phyloP scores from a whole-genome alignment of 2,797 vertebrate species.

The Typhlichthys subterraneus region DNA sequence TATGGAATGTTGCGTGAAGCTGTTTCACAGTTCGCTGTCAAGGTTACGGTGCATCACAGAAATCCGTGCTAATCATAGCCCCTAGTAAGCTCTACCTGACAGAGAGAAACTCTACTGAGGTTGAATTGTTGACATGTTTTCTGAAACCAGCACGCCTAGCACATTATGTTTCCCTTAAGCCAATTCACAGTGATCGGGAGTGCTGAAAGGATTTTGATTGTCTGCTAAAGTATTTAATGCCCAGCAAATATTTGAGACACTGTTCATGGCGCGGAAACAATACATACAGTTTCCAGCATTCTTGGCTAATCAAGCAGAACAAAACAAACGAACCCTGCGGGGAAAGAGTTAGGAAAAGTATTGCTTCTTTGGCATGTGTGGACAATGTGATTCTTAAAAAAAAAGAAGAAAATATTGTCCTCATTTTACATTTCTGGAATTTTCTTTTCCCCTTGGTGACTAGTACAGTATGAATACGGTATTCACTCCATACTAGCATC shows the following conservation, averaged over 20 bases:
- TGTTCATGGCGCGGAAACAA: slow-evolving; percentile 77
- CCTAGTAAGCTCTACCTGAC: slow-evolving; percentile 78
- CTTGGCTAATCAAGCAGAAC: slow-evolving; percentile 77
- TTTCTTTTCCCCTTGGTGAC: slow-evolving; percentile 19
- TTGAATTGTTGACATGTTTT: slow-evolving; percentile 77
- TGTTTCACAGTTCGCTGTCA: slow-evolving; percentile 76
- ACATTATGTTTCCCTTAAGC: slow-evolving; percentile 72
- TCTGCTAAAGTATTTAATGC: slow-evolving; percentile 79
- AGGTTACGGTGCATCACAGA: slow-evolving; percentile 76
- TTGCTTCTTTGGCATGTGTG: slow-evolving; percentile 34
- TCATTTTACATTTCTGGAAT: slow-evolving; percentile 40
- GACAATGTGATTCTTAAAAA: slow-evolving; percentile 43
- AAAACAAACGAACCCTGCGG: slow-evolving; percentile 73
- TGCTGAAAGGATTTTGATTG: slow-evolving; percentile 79
- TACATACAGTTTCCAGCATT: slow-evolving; percentile 72
- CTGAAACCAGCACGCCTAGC: slow-evolving; percentile 64
- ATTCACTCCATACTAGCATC: slow-evolving; percentile 28
- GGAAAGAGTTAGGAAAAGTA: slow-evolving; percentile 22
- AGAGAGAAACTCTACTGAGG: slow-evolving; percentile 62
- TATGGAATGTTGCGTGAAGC: slow-evolving; percentile 76
- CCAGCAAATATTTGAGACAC: slow-evolving; percentile 80
- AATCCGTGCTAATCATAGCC: slow-evolving; percentile 78
- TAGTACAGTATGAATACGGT: slow-evolving; percentile 9
- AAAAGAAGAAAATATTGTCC: slow-evolving; percentile 32
- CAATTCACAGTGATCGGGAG: slow-evolving; percentile 67